phyloP scores from a whole-genome alignment of 53 echinoderm and acorn worm species.

The Glandiceps talaboti region DNA sequence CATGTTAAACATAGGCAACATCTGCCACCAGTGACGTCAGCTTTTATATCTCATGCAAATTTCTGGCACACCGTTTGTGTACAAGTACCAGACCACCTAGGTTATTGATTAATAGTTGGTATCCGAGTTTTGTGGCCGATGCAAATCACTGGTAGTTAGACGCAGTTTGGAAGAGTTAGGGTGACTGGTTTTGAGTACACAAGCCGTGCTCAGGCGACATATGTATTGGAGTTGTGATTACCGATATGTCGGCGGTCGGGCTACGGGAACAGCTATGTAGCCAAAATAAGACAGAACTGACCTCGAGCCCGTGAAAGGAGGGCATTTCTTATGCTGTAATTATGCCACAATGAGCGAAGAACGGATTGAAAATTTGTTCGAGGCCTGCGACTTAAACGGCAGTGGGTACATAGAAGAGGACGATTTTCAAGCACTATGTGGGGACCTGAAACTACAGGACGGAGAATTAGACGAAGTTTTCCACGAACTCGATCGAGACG shows the following conservation, averaged over 20 bases:
- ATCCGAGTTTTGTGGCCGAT: neutral
- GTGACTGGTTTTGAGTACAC: neutral
- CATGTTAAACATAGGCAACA: too few relatives aligned
- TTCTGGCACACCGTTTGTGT: neutral
- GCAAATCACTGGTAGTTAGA: neutral
- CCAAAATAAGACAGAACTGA: neutral
- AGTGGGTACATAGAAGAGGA: constrained; percentile 92
- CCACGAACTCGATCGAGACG: constrained; percentile 68
- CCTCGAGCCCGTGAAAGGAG: neutral
- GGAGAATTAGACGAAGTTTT: constrained; percentile 68
- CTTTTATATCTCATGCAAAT: neutral
- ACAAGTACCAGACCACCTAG: neutral
- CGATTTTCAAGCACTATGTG: constrained; percentile 69
- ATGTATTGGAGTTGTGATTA: neutral
- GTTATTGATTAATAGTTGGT: neutral
- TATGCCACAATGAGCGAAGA: constrained; percentile 33
- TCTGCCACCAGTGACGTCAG: neutral
- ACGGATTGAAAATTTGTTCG: constrained; percentile 60
- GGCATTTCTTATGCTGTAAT: neutral
- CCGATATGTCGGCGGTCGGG: neutral
- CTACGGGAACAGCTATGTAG: neutral
- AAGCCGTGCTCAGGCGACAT: neutral
- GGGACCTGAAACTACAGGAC: constrained; percentile 61
- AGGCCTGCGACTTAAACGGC: constrained; percentile 79
- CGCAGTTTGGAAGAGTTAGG: neutral